phyloP scores from a whole-genome alignment of 2,797 vertebrate species.

The Lutjanus campechanus region DNA sequence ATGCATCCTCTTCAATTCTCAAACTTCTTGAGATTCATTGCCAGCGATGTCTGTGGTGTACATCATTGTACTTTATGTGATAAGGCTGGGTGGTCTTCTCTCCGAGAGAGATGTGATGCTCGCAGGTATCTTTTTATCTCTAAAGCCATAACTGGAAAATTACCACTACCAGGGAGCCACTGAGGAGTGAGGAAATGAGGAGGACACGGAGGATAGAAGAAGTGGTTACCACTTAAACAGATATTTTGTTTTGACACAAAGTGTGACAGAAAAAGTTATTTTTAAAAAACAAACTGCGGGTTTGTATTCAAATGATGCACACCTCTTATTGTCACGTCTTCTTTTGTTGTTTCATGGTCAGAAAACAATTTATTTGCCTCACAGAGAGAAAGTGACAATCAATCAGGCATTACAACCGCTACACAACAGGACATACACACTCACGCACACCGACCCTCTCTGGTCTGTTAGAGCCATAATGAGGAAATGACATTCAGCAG shows the following conservation, averaged over 20 bases:
- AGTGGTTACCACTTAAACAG: not conserved
- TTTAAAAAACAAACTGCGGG: not conserved
- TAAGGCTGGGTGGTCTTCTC: no score
- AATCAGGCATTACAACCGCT: not conserved
- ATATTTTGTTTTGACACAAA: slow-evolving; percentile 3
- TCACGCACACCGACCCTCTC: slow-evolving; percentile 31
- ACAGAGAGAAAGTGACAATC: slow-evolving; percentile 25
- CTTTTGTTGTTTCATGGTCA: not conserved
- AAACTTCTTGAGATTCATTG: no score
- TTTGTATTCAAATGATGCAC: not conserved
- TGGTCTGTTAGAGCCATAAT: slow-evolving; percentile 63
- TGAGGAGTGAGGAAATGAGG: no score
- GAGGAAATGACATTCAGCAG: slow-evolving; percentile 78
- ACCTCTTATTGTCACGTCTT: not conserved
- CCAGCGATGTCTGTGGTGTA: no score
- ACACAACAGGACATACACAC: slow-evolving; percentile 13
- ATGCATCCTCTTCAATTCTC: no score
- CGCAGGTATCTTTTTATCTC: no score
- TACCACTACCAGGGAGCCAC: no score
- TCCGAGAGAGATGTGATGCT: no score
- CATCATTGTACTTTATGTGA: no score
- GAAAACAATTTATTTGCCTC: slow-evolving; percentile 3
- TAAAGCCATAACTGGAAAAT: no score
- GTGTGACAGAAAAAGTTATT: slow-evolving; percentile 5
- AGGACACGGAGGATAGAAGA: no score